These are phyloP conservation scores for Mixornis gularis DNA, from an alignment of 2,113 vertebrate species.

Conservation along the genomic window DNA sequence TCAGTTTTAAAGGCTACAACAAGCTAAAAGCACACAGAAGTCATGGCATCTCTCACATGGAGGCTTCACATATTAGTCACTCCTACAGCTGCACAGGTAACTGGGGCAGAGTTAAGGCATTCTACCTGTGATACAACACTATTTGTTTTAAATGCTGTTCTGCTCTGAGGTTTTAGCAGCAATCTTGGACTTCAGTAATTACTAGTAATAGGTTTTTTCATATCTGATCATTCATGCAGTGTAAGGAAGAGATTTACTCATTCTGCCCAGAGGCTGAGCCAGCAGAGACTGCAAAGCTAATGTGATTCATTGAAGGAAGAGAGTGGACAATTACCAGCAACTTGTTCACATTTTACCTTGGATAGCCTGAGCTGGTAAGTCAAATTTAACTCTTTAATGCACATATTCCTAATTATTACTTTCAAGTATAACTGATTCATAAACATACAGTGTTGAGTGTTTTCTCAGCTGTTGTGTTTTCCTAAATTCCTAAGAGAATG, in stretches of 20 bases:
- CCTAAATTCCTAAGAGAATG: background rate
- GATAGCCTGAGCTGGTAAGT: slow-evolving; percentile 85
- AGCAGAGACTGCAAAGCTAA: slow-evolving; percentile 70
- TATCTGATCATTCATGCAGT: slow-evolving; percentile 78
- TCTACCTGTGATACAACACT: background rate
- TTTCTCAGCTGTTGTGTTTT: background rate
- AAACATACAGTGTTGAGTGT: background rate
- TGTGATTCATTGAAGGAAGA: slow-evolving; percentile 81
- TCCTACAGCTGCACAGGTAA: slow-evolving; percentile 5
- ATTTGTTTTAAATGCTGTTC: background rate
- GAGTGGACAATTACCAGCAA: slow-evolving; percentile 74
- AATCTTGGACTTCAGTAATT: slow-evolving; percentile 57
- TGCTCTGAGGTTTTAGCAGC: slow-evolving; percentile 25
- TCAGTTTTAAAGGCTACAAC: slow-evolving; percentile 24
- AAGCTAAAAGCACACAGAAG: slow-evolving; percentile 46
- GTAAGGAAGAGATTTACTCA: slow-evolving; percentile 77
- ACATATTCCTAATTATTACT: background rate
- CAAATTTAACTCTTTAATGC: slow-evolving; percentile 35
- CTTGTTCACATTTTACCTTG: slow-evolving; percentile 66
- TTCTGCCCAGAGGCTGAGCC: slow-evolving; percentile 81
- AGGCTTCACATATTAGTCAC: background rate
- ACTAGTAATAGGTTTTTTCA: slow-evolving; percentile 59
- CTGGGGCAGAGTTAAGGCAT: background rate
- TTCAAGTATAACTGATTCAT: background rate
- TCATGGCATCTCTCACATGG: slow-evolving; percentile 39